A percentile compares a stretch with the other conserved stretches of the same genome.
These are phyloP conservation scores for Lithodes maja DNA, from an alignment of 2,888 invertebrate genomes.

Conservation along the genomic window DNA sequence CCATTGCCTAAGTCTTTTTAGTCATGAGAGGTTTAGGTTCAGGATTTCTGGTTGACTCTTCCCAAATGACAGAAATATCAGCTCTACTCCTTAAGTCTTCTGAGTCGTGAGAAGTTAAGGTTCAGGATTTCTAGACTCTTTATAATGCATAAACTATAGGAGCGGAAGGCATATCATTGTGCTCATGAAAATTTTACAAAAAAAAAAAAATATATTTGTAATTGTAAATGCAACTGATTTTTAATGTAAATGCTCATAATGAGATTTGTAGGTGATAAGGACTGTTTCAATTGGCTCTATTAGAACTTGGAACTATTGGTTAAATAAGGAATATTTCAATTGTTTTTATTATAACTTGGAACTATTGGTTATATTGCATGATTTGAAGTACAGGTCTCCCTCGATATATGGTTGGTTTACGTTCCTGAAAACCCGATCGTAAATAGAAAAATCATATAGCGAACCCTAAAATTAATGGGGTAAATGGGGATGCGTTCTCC, in stretches of 20 bases:
- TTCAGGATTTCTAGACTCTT: neutral
- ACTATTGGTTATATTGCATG: neutral
- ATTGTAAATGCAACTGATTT: neutral
- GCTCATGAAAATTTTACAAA: neutral
- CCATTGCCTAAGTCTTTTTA: too few relatives aligned
- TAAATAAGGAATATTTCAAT: constrained; percentile 2
- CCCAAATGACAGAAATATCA: too few relatives aligned
- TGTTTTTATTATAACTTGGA: neutral
- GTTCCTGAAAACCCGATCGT: too few relatives aligned
- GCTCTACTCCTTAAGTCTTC: too few relatives aligned
- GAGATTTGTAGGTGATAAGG: constrained; percentile 17
- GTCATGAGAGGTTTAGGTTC: too few relatives aligned
- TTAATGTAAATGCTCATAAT: constrained; percentile 3
- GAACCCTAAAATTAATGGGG: too few relatives aligned
- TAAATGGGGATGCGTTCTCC: too few relatives aligned
- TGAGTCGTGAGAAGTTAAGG: too few relatives aligned
- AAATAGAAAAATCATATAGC: too few relatives aligned
- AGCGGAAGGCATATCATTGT: constrained; percentile 58
- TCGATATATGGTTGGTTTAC: too few relatives aligned
- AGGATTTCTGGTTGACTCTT: too few relatives aligned
- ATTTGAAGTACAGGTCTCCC: too few relatives aligned
- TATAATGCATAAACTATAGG: neutral
- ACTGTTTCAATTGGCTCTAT: neutral
- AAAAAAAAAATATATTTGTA: constrained; percentile 1
- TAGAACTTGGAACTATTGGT: neutral